Evolutionary conservation across 1,140 invertebrate species (phyloP).

Genomic region (Eurosta solidaginis): DNA sequence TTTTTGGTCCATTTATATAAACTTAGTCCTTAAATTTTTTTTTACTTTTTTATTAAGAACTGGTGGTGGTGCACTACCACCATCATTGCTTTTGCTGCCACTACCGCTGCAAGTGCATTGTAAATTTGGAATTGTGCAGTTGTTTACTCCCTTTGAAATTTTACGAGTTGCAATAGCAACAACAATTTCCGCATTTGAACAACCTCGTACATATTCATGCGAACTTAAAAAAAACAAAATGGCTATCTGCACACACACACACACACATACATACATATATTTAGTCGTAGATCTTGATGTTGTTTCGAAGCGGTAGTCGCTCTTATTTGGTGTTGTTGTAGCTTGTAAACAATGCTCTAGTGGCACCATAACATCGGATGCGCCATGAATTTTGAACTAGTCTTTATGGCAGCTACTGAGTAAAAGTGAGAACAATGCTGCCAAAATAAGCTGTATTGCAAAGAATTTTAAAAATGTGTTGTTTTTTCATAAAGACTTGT

Average conservation of each 20-base stretch:
- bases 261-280: no score
- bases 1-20: no score
- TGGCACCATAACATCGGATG: slow-evolving; percentile 15
- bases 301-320: slow-evolving; percentile 5
- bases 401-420: not conserved
- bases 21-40: no score
- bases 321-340: not conserved
- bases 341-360: slow-evolving; percentile 15
- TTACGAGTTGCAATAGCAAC: slow-evolving; percentile 23
- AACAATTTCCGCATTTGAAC: slow-evolving; percentile 18
- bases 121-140: slow-evolving; percentile 23
- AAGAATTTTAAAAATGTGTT: not conserved
- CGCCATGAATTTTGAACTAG: slow-evolving; percentile 14
- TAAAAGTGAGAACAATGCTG: slow-evolving; percentile 16
- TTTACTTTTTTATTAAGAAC: no score
- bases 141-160: slow-evolving; percentile 27
- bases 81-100: no score
- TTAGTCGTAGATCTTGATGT: slow-evolving; percentile 28
- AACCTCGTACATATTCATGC: not conserved
- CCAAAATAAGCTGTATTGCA: not conserved
- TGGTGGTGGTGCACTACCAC: no score
- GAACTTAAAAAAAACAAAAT: not conserved
- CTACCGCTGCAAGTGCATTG: slow-evolving; percentile 14
- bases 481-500: not conserved
- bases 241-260: slow-evolving; percentile 10